These are phyloP conservation scores for Peromyscus nudipes DNA, from an alignment of 2,797 vertebrate genomes.

Conservation along the genomic window DNA sequence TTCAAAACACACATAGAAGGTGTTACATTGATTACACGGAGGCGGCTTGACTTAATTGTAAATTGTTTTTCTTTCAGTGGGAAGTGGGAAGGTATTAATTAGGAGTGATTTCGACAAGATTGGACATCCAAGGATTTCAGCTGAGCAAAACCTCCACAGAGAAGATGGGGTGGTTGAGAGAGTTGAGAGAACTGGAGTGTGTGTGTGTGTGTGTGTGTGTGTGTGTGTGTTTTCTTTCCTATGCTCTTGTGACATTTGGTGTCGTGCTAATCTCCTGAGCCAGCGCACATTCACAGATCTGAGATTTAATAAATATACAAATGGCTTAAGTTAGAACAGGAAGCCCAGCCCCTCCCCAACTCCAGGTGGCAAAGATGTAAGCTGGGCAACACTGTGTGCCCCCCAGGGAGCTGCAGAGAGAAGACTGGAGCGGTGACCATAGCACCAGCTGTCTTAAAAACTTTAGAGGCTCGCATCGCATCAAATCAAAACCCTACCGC, in stretches of 20 bases:
- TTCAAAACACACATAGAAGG: slow-evolving; percentile 81
- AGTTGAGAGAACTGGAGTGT: accelerated
- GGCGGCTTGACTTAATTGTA: slow-evolving; percentile 71
- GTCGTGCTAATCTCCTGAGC: slow-evolving; percentile 55
- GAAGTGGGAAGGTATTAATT: slow-evolving; percentile 74
- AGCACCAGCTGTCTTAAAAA: slow-evolving; percentile 63
- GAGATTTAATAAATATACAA: slow-evolving; percentile 67
- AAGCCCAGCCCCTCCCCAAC: slow-evolving; percentile 5
- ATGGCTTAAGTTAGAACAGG: slow-evolving; percentile 39
- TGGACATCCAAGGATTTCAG: slow-evolving; percentile 48
- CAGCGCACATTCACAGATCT: background rate
- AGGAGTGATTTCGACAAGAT: slow-evolving; percentile 72
- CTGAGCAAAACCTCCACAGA: background rate
- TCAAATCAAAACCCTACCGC: slow-evolving; percentile 21
- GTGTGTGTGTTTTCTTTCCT: background rate
- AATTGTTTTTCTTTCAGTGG: slow-evolving; percentile 63
- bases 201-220: background rate
- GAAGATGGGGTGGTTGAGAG: background rate
- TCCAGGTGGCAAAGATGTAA: slow-evolving; percentile 57
- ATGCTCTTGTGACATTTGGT: slow-evolving; percentile 48
- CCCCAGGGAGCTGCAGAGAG: slow-evolving; percentile 47
- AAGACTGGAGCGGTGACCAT: background rate
- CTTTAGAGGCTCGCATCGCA: slow-evolving; percentile 41
- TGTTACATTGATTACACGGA: slow-evolving; percentile 54
- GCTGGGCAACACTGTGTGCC: background rate